Conservation (phyloP, 2,797 vertebrate species). For the Coccyzus lansbergi region DNA sequence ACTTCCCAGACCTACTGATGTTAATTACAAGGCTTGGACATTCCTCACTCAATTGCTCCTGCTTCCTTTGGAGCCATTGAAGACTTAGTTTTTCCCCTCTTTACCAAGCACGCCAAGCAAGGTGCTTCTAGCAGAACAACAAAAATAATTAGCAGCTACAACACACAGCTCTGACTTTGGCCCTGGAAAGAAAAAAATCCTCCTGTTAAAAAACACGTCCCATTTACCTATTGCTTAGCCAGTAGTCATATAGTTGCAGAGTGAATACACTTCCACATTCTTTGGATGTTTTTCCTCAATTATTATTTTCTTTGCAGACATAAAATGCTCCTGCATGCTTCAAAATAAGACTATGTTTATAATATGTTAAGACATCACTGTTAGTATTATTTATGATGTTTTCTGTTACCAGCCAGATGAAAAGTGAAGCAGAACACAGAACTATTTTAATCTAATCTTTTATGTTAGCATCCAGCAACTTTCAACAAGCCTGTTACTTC, state of each 20-base stretch:
- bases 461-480: background rate
- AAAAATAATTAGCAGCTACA: background rate
- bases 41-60: background rate
- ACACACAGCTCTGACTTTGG: background rate
- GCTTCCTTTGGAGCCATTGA: background rate
- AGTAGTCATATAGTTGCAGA: background rate
- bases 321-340: background rate
- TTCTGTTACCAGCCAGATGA: background rate
- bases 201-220: background rate
- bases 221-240: background rate
- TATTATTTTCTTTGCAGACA: background rate
- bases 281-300: background rate
- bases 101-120: background rate
- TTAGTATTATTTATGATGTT: background rate
- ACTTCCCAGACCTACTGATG: background rate
- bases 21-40: background rate
- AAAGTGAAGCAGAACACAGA: background rate
- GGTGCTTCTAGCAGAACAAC: background rate
- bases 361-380: background rate
- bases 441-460: background rate
- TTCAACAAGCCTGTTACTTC: background rate
- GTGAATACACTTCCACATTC: background rate
- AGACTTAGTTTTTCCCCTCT: background rate
- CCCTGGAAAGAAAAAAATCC: background rate
- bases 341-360: background rate